Base-by-base conservation (phyloP, 1,140 invertebrate species). In the Heliothis virescens region DNA sequence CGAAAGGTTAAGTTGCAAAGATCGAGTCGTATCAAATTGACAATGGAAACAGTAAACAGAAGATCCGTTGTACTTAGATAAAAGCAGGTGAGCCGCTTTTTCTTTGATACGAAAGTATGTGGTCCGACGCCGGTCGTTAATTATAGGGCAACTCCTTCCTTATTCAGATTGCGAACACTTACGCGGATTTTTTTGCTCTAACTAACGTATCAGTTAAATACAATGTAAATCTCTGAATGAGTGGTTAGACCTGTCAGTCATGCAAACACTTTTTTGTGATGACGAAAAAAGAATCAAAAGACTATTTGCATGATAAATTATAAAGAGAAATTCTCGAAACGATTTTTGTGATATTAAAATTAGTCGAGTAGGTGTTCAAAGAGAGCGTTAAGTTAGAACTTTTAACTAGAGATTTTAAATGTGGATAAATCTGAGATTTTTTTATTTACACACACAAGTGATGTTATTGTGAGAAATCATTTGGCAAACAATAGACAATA, bases 51-150 rank as follows among this genome's bases (percentile, higher is more conserved):
- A 26, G n/a, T 72, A 62, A 67, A 71, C 62, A 62, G 60, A 60
- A 81, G 86, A 87, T 90, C 90, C 87, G 85, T 71, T 72, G 84
- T 79, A 41, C 34, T 41, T 41, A 81, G 85, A 87, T 87, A 84
- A 84, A 83, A 90, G 82, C 89, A 87, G 92, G 91, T 93, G 90
- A 92, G 73, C 91, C 79, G 82, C 87, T 94, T 94, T 91, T 92
- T 94, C 84, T 82, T 82, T 84, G 86, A 85, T 81, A 84, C 85
- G 87, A 89, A 92, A 90, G 88, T 89, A 92, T 90, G 88, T 87
- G 84, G 85, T 84, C 60, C 80, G 63, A 86, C 82, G 87, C 86
- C 86, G 86, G 74, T 83, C 76, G 82, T 88, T 92, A 94, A 92
- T 92, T 92, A 92, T 86, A 91, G 86, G 89, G 86, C 87, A 86